phyloP scores from a whole-genome alignment of 2,888 invertebrate species.

The Drosophila hawaiiensis region DNA sequence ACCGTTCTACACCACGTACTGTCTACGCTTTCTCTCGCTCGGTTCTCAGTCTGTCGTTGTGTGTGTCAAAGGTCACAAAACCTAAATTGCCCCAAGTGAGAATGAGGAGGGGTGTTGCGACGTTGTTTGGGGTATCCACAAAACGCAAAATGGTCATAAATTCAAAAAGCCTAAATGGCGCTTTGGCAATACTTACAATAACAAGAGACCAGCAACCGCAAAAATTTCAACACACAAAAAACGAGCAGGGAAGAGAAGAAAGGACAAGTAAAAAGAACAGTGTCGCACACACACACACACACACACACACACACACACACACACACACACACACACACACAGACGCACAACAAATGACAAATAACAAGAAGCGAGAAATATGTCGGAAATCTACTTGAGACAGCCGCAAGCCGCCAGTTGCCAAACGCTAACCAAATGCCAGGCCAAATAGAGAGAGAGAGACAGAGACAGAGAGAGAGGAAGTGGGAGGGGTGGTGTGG shows the following conservation, averaged over 20 bases:
- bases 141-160: constrained; percentile 78
- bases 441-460: constrained; percentile 20
- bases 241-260: constrained; percentile 1
- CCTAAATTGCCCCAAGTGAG: constrained; percentile 54
- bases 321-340: constrained; percentile 18
- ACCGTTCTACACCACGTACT: constrained; percentile 37
- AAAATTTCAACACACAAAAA: constrained; percentile 41
- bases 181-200: constrained; percentile 59
- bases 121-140: constrained; percentile 36
- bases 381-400: constrained; percentile 76
- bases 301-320: constrained; percentile 14
- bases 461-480: constrained; percentile 11
- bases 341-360: constrained; percentile 72
- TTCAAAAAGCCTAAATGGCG: constrained; percentile 74
- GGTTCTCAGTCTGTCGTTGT: background rate
- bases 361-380: constrained; percentile 74
- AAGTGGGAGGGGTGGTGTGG: constrained; percentile 5
- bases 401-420: constrained; percentile 63
- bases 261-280: background rate
- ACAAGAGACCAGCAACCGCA: constrained; percentile 23
- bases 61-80: constrained; percentile 64
- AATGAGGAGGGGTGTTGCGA: background rate
- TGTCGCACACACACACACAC: constrained; percentile 2
- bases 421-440: constrained; percentile 55
- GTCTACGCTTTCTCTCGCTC: constrained; percentile 6